Base-by-base conservation (phyloP, 2,888 invertebrate species). In the Byasa hedistus region DNA sequence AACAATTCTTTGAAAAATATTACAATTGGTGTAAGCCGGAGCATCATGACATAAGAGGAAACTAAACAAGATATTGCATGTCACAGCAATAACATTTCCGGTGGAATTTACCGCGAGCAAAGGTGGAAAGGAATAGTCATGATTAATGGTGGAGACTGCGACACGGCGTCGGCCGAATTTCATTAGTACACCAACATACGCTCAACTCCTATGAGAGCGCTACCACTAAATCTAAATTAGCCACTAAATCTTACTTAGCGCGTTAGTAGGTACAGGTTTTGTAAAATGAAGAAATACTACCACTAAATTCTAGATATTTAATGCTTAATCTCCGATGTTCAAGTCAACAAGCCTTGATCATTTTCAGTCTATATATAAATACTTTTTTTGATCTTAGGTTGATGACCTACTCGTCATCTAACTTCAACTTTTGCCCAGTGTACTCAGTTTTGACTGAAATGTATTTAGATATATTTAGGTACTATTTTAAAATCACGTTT, bases 151-250 rank as follows among this genome's bases (percentile, higher is more conserved):
- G 21, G 32, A 24, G 21, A 60, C 60, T 51, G 57, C 64, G 64
- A 64, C 67, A 60, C 60, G 39, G 63, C 59, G 63, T 51, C 64
- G 59, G 63, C 60, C 59, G 55, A 67, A 67, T 67, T 67, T 67
- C 67, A 67, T 67, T 67, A 67, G 67, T 51, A 21, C 36, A 62
- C 56, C 52, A 62, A 63, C 67, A 67, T 57, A 67, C 60, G 60
- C 51, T 36, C 54, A 57, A 62, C 66, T 66, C 51, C 67, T 67
- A 39, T n/a, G 60, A 60, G 64, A 57, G 52, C 36, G 58, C 44
- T 63, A 59, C 63, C 27, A 64, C 60, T 67, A 67, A 63, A 67
- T 64, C 67, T 57, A 67, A 67, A 67, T 67, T 64, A 67, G 64
- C 67, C 48, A 64, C 51, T 64, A 67, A 67, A 67, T 67, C 67